Conservation (phyloP, 2,888 invertebrate genomes). For the Phorcus lineatus region DNA sequence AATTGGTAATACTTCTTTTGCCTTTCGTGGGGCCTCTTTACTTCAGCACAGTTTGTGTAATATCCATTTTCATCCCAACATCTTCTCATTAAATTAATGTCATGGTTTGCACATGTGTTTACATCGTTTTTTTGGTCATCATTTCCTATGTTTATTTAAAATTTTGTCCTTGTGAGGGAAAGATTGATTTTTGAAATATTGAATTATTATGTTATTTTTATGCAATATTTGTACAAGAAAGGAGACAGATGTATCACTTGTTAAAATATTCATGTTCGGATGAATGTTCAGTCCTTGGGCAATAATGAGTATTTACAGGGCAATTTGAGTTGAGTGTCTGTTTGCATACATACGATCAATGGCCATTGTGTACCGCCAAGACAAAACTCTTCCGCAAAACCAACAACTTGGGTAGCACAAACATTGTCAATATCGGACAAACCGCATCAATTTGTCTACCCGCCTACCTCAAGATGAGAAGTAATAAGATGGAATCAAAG, state of each 20-base stretch:
- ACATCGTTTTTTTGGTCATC: no score
- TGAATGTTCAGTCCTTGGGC: neutral
- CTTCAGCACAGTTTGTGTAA: no score
- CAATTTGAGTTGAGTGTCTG: constrained; percentile 25
- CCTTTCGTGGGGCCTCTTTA: no score
- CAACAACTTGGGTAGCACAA: neutral
- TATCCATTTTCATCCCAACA: no score
- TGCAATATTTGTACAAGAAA: neutral
- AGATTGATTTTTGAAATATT: no score
- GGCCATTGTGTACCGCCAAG: neutral
- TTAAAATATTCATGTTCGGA: constrained; percentile 14
- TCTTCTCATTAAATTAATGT: no score
- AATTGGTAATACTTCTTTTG: no score
- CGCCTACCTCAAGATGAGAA: neutral
- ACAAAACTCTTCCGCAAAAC: neutral
- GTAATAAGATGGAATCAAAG: neutral
- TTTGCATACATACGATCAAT: constrained; percentile 17
- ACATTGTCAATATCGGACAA: neutral
- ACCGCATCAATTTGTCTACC: neutral
- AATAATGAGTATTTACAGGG: constrained; percentile 10
- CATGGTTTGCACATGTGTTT: no score
- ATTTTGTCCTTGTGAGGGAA: no score
- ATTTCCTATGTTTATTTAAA: no score
- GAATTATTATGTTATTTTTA: no score
- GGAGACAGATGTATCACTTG: neutral